phyloP scores from a whole-genome alignment of 2,797 vertebrate genomes.

The Astyanax mexicanus region DNA sequence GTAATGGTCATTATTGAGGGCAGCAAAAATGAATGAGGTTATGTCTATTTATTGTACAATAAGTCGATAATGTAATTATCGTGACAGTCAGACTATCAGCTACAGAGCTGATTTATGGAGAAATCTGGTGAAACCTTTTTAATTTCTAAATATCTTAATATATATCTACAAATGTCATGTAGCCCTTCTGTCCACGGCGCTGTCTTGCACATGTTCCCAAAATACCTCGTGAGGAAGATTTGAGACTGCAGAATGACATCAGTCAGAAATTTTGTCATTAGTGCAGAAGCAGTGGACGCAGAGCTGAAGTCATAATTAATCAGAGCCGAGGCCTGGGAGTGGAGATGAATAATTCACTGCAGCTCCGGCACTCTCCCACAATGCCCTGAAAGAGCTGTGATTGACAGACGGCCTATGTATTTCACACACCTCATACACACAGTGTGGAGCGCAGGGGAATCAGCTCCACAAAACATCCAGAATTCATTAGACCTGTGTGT shows the following conservation, averaged over 20 bases:
- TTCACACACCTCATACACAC: conserved; percentile 37
- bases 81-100: too few relatives aligned
- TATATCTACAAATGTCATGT: not conserved
- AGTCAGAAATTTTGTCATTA: conserved; percentile 47
- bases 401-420: conserved; percentile 51
- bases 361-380: conserved; percentile 30
- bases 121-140: too few relatives aligned
- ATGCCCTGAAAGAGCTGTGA: conserved; percentile 47
- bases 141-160: too few relatives aligned
- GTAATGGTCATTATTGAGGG: too few relatives aligned
- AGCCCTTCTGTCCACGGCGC: not conserved
- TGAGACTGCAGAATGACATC: conserved; percentile 32
- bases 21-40: too few relatives aligned
- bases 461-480: conserved; percentile 19
- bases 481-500: conserved; percentile 34
- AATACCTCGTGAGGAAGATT: conserved; percentile 18
- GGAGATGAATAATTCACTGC: conserved; percentile 56
- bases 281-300: conserved; percentile 33
- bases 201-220: not conserved
- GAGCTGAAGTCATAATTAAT: conserved; percentile 59
- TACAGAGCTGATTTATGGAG: too few relatives aligned
- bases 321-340: conserved; percentile 42
- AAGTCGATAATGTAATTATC: too few relatives aligned
- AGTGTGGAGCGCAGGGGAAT: conserved; percentile 11
- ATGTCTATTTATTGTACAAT: too few relatives aligned